phyloP scores from a whole-genome alignment of 2,113 vertebrate species.

The Gallinago paraguaiae region DNA sequence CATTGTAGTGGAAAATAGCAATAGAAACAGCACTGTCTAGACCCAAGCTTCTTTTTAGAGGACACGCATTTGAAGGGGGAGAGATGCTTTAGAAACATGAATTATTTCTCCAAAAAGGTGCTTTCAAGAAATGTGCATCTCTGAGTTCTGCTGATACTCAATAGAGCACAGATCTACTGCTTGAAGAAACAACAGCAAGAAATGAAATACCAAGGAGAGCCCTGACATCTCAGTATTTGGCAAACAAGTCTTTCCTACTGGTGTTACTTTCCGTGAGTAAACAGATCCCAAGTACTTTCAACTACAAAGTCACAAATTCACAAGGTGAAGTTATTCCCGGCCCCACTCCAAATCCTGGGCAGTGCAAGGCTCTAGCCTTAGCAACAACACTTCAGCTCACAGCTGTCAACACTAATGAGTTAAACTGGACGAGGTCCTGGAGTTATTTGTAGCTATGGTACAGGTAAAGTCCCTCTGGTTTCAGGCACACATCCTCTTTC shows the following conservation, averaged over 20 bases:
- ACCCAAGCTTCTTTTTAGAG: not conserved
- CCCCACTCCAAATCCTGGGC: not conserved
- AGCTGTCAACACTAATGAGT: not conserved
- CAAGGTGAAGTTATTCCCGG: not conserved
- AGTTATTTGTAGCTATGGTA: not conserved
- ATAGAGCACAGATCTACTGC: not conserved
- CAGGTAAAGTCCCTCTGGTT: not conserved
- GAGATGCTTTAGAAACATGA: not conserved
- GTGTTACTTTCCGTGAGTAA: not conserved
- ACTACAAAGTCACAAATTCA: not conserved
- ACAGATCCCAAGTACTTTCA: not conserved
- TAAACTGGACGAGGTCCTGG: not conserved
- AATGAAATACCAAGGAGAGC: not conserved
- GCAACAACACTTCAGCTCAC: not conserved
- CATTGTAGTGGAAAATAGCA: not conserved
- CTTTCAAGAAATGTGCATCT: not conserved
- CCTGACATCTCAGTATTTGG: not conserved
- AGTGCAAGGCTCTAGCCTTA: not conserved
- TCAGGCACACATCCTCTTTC: not conserved
- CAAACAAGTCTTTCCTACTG: not conserved
- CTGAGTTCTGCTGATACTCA: not conserved
- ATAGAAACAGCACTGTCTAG: not conserved
- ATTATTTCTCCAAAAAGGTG: not conserved
- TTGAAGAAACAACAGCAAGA: not conserved
- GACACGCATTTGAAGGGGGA: not conserved